phyloP scores from a whole-genome alignment of 2,797 vertebrate species.

The Ctenosaura bakeri region DNA sequence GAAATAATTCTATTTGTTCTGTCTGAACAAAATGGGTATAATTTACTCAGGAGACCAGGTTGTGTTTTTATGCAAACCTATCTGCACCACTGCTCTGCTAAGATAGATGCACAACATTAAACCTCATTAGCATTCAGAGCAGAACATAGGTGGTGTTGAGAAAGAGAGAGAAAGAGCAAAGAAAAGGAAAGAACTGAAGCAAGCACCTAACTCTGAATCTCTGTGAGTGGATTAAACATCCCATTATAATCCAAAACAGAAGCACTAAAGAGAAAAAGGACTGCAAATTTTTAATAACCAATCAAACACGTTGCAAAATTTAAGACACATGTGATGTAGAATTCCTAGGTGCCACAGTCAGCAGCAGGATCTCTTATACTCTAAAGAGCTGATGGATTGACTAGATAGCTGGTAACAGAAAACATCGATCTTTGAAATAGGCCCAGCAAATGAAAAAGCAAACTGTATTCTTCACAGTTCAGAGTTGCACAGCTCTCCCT shows the following conservation, averaged over 20 bases:
- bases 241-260: slow-evolving; percentile 27
- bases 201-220: slow-evolving; percentile 4
- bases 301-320: background rate
- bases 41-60: slow-evolving; percentile 37
- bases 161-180: background rate
- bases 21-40: slow-evolving; percentile 37
- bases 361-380: slow-evolving; percentile 7
- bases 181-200: background rate
- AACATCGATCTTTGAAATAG: slow-evolving; percentile 44
- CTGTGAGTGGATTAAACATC: slow-evolving; percentile 29
- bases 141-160: slow-evolving; percentile 34
- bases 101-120: slow-evolving; percentile 51
- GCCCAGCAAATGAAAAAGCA: slow-evolving; percentile 43
- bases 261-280: background rate
- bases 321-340: background rate
- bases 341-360: background rate
- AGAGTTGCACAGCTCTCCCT: background rate
- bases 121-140: slow-evolving; percentile 43
- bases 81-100: slow-evolving; percentile 28
- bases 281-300: background rate
- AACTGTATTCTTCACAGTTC: slow-evolving; percentile 20
- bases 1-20: background rate
- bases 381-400: slow-evolving; percentile 32
- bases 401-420: slow-evolving; percentile 29
- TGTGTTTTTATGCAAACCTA: slow-evolving; percentile 14